Evolutionary conservation across 1,140 invertebrate species (phyloP), one percentile per base, ranked within the genome.

Genomic region (Papilio machaon): DNA sequence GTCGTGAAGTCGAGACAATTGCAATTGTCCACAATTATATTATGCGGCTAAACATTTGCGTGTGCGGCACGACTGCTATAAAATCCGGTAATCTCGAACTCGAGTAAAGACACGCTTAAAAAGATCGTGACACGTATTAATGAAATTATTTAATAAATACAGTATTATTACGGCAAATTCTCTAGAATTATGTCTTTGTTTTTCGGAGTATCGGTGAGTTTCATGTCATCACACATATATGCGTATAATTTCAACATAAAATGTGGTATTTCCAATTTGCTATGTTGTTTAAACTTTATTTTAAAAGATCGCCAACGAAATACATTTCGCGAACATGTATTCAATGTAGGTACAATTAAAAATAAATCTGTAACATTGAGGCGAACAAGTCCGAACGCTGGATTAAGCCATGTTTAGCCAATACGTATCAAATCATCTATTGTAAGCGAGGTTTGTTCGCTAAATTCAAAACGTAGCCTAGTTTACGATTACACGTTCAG

Each of bases 1-100:
- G 19, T 76, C 73, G 73, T 75, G 73, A 75, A 47, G 46, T 79
- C 58, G 17, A 47, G 73, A 79, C 81, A 81, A 83, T 76, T 79
- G 47, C 46, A 64, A 70, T 81, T n/a, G 30, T 79, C 54, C 80
- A 86, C 82, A 86, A 85, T 86, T 85, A 84, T 83, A 86, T 83
- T 86, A 83, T 78, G 75, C 58, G 47, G 10, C 49, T 64, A 52
- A 78, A 82, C 82, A 78, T 54, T 76, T 82, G 84, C 86, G 85
- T 85, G 85, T 82, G 85, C 83, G 23, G 84, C 89, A 88, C 88
- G 88, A 88, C 84, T 85, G 64, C 73, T 85, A 87, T 90, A 90
- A 90, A 88, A 83, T 83, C 73, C 82, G 17, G 77, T 82, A 82
- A 83, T 83, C 73, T 79, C 85, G 82, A 84, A 82, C 81, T 76